A percentile compares a stretch with the other conserved stretches of the same genome.
Evolutionary conservation across 2,797 vertebrate species (phyloP).

Genomic region (Pantherophis alleghaniensis): DNA sequence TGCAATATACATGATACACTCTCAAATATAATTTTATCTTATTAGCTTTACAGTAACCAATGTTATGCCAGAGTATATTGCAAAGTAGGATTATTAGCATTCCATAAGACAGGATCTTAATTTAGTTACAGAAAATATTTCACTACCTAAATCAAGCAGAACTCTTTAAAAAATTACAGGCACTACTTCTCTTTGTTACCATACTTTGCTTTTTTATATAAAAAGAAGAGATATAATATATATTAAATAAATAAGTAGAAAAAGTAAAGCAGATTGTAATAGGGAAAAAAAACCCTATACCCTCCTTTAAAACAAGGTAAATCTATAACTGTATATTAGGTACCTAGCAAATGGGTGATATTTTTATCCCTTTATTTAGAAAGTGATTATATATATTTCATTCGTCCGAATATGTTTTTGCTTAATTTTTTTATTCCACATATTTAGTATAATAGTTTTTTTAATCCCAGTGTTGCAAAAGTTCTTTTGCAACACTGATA

Average conservation of each 20-base stretch:
- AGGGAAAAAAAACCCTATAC: not conserved
- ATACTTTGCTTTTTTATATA: not conserved
- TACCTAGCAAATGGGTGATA: not conserved
- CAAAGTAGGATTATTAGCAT: not conserved
- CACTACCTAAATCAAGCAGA: not conserved
- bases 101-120: not conserved
- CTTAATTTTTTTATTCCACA: not conserved
- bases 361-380: not conserved
- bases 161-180: not conserved
- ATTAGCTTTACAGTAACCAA: not conserved
- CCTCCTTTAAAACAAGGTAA: not conserved
- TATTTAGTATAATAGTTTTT: not conserved
- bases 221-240: not conserved
- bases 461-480: not conserved
- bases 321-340: not conserved
- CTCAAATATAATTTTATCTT: not conserved
- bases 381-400: not conserved
- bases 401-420: not conserved
- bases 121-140: not conserved
- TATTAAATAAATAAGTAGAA: not conserved
- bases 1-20: not conserved
- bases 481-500: no score
- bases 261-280: not conserved
- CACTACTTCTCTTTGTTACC: not conserved
- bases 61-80: not conserved